Conservation (phyloP, 2,113 vertebrate species). For the Seriola quinqueradiata region DNA sequence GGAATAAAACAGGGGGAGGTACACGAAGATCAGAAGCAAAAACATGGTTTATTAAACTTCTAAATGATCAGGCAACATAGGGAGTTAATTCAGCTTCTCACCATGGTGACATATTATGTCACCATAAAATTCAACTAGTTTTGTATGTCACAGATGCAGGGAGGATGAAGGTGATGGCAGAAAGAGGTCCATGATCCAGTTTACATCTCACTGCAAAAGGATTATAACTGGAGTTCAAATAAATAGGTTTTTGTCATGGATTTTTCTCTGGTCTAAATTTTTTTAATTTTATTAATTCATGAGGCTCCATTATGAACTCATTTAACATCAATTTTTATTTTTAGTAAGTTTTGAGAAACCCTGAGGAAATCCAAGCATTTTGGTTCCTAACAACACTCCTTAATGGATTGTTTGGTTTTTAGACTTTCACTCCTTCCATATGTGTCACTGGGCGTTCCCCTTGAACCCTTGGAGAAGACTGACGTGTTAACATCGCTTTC, state of each 20-base stretch:
- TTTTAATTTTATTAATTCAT: not conserved
- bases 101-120: not conserved
- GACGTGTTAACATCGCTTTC: conserved; percentile 53
- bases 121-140: conserved; percentile 35
- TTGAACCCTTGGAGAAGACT: conserved; percentile 55
- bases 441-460: conserved; percentile 58
- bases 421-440: conserved; percentile 22
- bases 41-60: conserved; percentile 35
- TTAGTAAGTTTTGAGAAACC: not conserved
- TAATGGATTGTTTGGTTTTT: not conserved
- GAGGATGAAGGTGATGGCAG: conserved; percentile 15
- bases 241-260: not conserved
- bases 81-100: not conserved
- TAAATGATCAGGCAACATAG: conserved; percentile 11
- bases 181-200: conserved; percentile 36
- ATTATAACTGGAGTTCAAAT: conserved; percentile 17
- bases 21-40: conserved; percentile 2
- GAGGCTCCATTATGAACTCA: not conserved
- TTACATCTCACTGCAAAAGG: conserved; percentile 12
- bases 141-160: conserved; percentile 7
- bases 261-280: not conserved
- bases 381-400: not conserved
- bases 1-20: conserved; percentile 18
- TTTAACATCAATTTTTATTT: not conserved
- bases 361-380: not conserved